Base-by-base conservation (phyloP, 1,140 invertebrate genomes). In the Pogonognathellus flavescens region DNA sequence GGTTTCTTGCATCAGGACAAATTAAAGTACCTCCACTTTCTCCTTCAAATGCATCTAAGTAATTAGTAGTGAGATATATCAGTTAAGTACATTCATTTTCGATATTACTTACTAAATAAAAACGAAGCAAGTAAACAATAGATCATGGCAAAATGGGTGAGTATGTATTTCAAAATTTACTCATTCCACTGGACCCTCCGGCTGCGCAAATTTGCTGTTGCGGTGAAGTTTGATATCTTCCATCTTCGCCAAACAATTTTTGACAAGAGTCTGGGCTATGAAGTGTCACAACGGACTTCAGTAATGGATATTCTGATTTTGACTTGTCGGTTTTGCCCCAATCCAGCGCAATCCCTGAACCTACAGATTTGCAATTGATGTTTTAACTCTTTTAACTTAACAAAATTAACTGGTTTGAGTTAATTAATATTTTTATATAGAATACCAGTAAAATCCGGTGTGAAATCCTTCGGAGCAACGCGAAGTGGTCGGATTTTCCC, bases 371-470 rank as follows among this genome's bases (percentile, higher is more conserved):
- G n/a, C n/a, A n/a, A n/a, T n/a, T n/a, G n/a, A n/a, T n/a, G n/a
- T n/a, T n/a, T n/a, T n/a, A n/a, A n/a, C n/a, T n/a, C n/a, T n/a
- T n/a, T n/a, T n/a, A n/a, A n/a, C n/a, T n/a, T n/a, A n/a, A n/a
- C n/a, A n/a, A n/a, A n/a, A n/a, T n/a, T n/a, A n/a, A n/a, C n/a
- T n/a, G n/a, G n/a, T n/a, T n/a, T n/a, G n/a, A n/a, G n/a, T n/a
- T n/a, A n/a, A n/a, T n/a, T n/a, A 6, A 66, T 9, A 25, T 31
- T 66, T 66, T 18, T 20, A 18, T 18, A 59, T 8, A 7, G 16
- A n/a, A 59, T 59, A 66, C 62, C 62, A 13, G 22, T 66, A 25
- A 25, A 66, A 20, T 66, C 62, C 14, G 62, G 62, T 25, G 14
- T 25, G 6, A 66, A 66, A 13, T 66, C 20, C 25, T 66, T 66